Base-by-base conservation (phyloP, 2,797 vertebrate genomes). In the Podarcis lilfordi region DNA sequence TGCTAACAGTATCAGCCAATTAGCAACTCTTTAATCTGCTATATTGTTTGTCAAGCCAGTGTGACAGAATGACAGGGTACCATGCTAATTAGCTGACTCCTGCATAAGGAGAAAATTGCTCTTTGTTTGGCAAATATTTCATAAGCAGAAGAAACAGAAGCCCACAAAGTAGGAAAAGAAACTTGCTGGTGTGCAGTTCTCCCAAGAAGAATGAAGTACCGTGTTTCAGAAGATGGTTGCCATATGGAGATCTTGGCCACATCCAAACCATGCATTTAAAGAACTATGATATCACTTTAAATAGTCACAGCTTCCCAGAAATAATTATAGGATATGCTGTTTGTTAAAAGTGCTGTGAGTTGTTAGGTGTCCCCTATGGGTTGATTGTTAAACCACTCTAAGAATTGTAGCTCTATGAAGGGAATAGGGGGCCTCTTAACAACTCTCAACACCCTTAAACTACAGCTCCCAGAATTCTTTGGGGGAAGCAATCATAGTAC, bases 21-120 rank as follows among this genome's bases (percentile, higher is more conserved):
- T 96, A 96, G 74, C 88, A 92, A 87, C 89, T 95, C 93, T 93
- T 96, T 94, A 94, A 94, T 95, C 87, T 90, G 91, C 89, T 84
- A 74, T 88, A 93, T 89, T 95, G 86, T 95, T 91, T 94, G 89
- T 91, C 93, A 92, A 89, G 87, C 0, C 5, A 5, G 35, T 89
- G 91, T 96, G 95, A 95, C 92, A 95, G 87, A 91, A 88, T 93
- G 91, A 94, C 76, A 88, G 91, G 68, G 71, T 84, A 86, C 80
- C 74, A 37, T 89, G 86, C 77, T 93, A 95, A 95, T 95, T 95
- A 96, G 78, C 79, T 80, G 83, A 79, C 82, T 95, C 91, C 88
- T 88, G 80, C 76, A 40, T 80, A 80, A 91, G 89, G 68, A 88
- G 87, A 88, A 96, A 96, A 95, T 94, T 93, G 89, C 93, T 94